Evolutionary conservation across 2,113 vertebrate genomes (phyloP).

Genomic region (Elanoides forficatus): DNA sequence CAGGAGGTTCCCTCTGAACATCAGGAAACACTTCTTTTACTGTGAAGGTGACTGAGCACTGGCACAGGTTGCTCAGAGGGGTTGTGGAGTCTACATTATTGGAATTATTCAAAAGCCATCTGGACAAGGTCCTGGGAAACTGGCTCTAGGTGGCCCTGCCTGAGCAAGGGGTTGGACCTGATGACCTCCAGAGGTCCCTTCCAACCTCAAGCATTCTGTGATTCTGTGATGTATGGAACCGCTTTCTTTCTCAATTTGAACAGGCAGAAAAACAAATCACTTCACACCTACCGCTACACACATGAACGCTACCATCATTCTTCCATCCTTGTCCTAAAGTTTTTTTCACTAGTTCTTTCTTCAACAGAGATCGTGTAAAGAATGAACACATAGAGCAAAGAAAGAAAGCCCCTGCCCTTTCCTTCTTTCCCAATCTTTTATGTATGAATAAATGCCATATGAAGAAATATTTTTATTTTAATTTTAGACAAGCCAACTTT

Average conservation of each 20-base stretch:
- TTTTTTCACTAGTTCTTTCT: not conserved
- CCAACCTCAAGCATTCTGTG: not conserved
- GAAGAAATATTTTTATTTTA: not conserved
- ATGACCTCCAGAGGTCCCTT: not conserved
- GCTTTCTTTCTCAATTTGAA: not conserved
- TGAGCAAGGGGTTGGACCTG: not conserved
- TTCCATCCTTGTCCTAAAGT: not conserved
- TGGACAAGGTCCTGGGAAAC: not conserved
- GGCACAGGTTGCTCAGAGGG: not conserved
- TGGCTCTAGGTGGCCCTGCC: not conserved
- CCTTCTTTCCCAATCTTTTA: not conserved
- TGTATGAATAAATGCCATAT: not conserved
- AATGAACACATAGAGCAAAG: not conserved
- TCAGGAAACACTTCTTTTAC: not conserved
- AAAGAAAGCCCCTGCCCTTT: not conserved
- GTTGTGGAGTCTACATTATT: not conserved
- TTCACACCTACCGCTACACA: not conserved
- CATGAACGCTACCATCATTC: not conserved
- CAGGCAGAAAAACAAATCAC: not conserved
- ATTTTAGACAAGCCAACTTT: not conserved
- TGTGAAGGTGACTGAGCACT: not conserved
- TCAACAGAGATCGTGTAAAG: not conserved
- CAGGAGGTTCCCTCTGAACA: not conserved
- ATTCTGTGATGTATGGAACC: not conserved
- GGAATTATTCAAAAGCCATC: not conserved